Base-by-base conservation (phyloP, 2,797 vertebrate genomes). In the Darevskia mixta region DNA sequence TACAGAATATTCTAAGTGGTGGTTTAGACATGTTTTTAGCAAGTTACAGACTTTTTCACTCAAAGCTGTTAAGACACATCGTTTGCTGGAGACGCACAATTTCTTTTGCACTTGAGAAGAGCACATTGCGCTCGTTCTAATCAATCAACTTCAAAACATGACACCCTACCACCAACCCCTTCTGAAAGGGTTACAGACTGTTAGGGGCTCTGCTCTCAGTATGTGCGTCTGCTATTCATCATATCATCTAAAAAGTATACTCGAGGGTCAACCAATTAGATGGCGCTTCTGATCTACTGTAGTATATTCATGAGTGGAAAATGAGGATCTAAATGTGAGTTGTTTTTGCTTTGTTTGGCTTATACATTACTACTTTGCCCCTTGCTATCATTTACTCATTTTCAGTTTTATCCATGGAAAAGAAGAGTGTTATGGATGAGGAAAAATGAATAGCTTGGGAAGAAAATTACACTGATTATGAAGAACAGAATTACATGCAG, bases 101-200 rank as follows among this genome's bases (percentile, higher is more conserved):
- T 0, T 82, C 27, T 78, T 32, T 0, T 81, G 0, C 58, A 81
- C 8, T 87, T 88, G 13, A 32, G 82, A 89, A 77, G 0, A 89
- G 0, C 5, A 18, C 86, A 86, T 67, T 80, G 73, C 0, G 32
- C 11, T 85, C 77, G 2, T 2, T 88, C 20, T 71, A 13, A 64
- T 85, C n/a, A 80, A 85, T 86, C 41, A 75, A 3, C 90, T 93
- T 90, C 67, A 72, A 4, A 89, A 73, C 41, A 10, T 67, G 83
- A 71, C 72, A 45, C 20, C 4, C 27, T 55, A 49, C 79, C 20
- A 79, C 0, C 9, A 83, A 85, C 45, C 10, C 2, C 7, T 91
- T 93, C 41, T 85, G 69, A 84, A 93, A 41, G 3, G 67, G 64
- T 84, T 90, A 58, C 45, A 73, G 69, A 67, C 15, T 7, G 3